Base-by-base conservation (phyloP, 2,797 vertebrate species). In the Melanotaenia boesemani region DNA sequence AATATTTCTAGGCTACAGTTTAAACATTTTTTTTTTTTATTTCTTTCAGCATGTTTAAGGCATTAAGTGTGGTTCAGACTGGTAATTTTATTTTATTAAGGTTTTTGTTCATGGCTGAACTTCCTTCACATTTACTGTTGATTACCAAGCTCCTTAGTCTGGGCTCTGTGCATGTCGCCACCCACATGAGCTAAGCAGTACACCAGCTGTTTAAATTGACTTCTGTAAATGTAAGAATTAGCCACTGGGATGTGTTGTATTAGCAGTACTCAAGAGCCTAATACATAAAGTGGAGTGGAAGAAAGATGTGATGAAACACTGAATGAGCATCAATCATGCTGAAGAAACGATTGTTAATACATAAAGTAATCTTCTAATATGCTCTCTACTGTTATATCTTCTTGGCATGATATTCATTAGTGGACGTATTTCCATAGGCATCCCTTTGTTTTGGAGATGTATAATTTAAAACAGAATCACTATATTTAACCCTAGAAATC, bases 181-280 rank as follows among this genome's bases (percentile, higher is more conserved):
- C 13, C 13, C 15, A 16, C 37, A 39, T 41, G 32, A 34, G 32
- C 32, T 34, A 34, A 34, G 32, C 32, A 34, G 32, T 8, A 34
- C 32, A 54, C 24, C 5, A 13, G 24, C n/a, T 54, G 10, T 54
- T 54, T 3, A 54, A 54, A 54, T 7, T 24, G 50, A 26, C 55
- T 41, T 30, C 13, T 84, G 64, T 26, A 76, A 74, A 75, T 64
- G n/a, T 67, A 64, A 67, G 41, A 81, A 65, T 82, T 70, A 66
- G 70, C 72, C 54, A 81, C n/a, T 12, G 72, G 63, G 80, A 76
- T 36, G 44, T 44, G 28, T 70, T 58, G 8, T 56, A 72, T 61
- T 71, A 57, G 63, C 57, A 61, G 13, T n/a, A 18, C 30, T 67
- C 56, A 32, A 69, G n/a, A 72, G 37, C 24, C 18, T 59, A 64